A percentile compares a stretch with the other conserved stretches of the same genome.
Evolutionary conservation across 2,888 invertebrate genomes (phyloP).

Genomic region (Noctua janthe): DNA sequence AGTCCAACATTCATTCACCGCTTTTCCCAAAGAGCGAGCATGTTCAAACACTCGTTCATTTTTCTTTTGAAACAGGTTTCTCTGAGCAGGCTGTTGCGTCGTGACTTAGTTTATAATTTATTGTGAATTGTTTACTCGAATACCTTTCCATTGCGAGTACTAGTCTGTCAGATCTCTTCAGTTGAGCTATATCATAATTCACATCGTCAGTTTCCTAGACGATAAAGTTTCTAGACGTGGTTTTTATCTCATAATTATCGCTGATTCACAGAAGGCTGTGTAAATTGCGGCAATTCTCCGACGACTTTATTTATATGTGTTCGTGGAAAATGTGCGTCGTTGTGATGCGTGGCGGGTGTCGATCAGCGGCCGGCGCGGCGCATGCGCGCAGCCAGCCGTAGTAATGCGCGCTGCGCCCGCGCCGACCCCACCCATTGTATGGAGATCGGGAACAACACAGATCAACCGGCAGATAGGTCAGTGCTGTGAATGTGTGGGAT

Average conservation of each 20-base stretch:
- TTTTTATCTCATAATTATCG: conserved; percentile 66
- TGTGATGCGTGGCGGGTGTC: conserved; percentile 69
- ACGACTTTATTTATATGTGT: conserved; percentile 66
- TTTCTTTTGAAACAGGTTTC: conserved; percentile 60
- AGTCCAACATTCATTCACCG: conserved; percentile 55
- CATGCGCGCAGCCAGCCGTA: conserved; percentile 67
- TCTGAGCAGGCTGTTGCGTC: conserved; percentile 35
- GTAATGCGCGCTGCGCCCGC: conserved; percentile 69
- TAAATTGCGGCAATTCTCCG: conserved; percentile 65
- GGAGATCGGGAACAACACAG: conserved; percentile 74
- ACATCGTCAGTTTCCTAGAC: conserved; percentile 54
- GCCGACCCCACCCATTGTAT: conserved; percentile 79
- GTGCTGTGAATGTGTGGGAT: conserved; percentile 29
- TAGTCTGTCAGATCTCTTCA: conserved; percentile 22
- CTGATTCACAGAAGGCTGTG: conserved; percentile 64
- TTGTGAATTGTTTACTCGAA: conserved; percentile 51
- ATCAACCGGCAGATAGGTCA: conserved; percentile 55
- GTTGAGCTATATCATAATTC: conserved; percentile 55
- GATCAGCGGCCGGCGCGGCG: conserved; percentile 48
- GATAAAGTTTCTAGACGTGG: conserved; percentile 52
- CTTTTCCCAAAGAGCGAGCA: conserved; percentile 61
- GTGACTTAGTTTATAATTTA: conserved; percentile 47
- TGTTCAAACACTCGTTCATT: conserved; percentile 54
- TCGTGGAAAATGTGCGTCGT: conserved; percentile 66
- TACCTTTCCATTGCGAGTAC: conserved; percentile 33